Conservation (phyloP, 2,113 vertebrate species). For the Prunella himalayana region DNA sequence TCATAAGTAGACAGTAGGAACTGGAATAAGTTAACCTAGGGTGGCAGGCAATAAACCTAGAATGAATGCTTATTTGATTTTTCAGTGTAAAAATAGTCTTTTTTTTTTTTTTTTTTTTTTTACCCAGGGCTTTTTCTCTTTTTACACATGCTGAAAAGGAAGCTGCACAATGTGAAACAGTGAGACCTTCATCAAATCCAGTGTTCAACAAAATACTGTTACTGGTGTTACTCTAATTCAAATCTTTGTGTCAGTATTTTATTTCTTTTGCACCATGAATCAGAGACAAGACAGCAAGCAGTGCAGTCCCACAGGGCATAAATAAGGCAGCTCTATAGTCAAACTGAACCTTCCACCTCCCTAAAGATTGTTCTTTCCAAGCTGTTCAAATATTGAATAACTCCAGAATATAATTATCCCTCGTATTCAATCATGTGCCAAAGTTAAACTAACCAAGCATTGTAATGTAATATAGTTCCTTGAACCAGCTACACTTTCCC, state of each 20-base stretch:
- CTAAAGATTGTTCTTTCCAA: neutral
- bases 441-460: constrained; percentile 25
- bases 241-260: neutral
- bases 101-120: neutral
- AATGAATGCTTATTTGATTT: neutral
- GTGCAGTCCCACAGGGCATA: neutral
- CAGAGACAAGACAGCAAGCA: neutral
- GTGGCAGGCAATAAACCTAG: neutral
- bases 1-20: neutral
- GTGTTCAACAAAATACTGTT: neutral
- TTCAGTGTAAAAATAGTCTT: neutral
- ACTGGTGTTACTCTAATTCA: neutral
- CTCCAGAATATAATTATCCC: neutral
- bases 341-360: neutral
- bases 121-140: neutral
- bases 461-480: constrained; percentile 9
- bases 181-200: neutral
- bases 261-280: neutral
- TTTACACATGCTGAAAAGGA: neutral
- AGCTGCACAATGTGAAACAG: neutral
- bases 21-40: neutral
- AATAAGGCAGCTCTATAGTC: neutral
- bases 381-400: constrained; percentile 38
- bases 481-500: constrained; percentile 9
- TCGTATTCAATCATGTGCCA: neutral